Base-by-base conservation (phyloP, 2,888 invertebrate genomes). In the Tolmerus cingulatus region DNA sequence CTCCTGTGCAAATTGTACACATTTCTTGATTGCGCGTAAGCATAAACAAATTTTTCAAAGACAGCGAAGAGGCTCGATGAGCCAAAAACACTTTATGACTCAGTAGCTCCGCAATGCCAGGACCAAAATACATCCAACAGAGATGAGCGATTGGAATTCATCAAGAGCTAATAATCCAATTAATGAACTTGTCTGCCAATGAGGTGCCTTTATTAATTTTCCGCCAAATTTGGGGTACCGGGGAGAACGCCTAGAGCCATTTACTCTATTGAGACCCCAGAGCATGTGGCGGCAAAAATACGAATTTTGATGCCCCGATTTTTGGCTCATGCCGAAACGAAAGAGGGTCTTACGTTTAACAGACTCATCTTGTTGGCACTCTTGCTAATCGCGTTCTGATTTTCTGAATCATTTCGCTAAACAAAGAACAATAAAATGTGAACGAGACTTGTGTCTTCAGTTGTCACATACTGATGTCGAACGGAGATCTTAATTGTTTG, bases 391-490 rank as follows among this genome's bases (percentile, higher is more conserved):
- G 34, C 34, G 37, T 76, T 34, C n/a, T 37, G 27, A 76, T 76
- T 37, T 37, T 76, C 34, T 76, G 76, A 76, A n/a, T 76, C 76
- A 76, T 76, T 76, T 76, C n/a, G 76, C 76, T 76, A 76, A 76
- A 76, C 76, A 76, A 76, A 76, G 76, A 76, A 4, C 76, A 19
- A 37, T 76, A 34, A 76, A 76, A 37, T 37, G n/a, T 34, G 66
- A 27, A 23, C 27, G 66, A 27, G 19, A 66, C 27, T 23, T 66
- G 4, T 27, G 66, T 66, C 23, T 23, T 66, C 66, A 66, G 19
- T 66, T 66, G 66, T 66, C 66, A 23, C 19, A 23, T 4, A 66
- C 27, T 23, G 23, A 12, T 66, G 12, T 27, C 27, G 27, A 66
- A 66, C 1, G n/a, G 19, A 27, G 8, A 66, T 66, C 12, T 66